Evolutionary conservation across 2,888 invertebrate genomes (phyloP).

Genomic region (Zelleria hepariella): DNA sequence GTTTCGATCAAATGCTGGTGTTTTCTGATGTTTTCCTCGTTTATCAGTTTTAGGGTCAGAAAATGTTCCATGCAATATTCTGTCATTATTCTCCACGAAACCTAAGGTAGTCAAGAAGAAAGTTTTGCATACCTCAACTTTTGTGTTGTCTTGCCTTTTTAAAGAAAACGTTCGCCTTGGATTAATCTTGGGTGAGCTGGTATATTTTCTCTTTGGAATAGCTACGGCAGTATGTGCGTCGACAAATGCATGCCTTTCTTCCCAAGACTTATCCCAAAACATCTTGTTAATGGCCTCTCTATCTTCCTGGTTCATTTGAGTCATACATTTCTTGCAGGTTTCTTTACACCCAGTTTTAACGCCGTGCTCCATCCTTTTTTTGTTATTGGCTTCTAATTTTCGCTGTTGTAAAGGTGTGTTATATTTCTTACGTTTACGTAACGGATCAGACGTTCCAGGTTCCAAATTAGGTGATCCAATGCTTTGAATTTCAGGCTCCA

Average conservation of each 20-base stretch:
- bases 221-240: slow-evolving; percentile 4
- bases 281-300: slow-evolving; percentile 6
- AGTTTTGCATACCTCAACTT: slow-evolving; percentile 8
- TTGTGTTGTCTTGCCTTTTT: slow-evolving; percentile 2
- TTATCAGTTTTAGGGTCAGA: slow-evolving; percentile 2
- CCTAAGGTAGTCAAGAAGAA: slow-evolving; percentile 10
- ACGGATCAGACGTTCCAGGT: too few species aligned
- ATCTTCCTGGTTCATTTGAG: slow-evolving; percentile 5
- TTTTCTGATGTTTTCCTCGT: slow-evolving; percentile 16
- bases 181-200: slow-evolving; percentile 8
- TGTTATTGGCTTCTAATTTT: too few species aligned
- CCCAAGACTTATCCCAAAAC: slow-evolving; percentile 7
- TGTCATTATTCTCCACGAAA: slow-evolving; percentile 13
- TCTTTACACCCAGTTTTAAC: slow-evolving; percentile 11
- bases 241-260: slow-evolving; percentile 6
- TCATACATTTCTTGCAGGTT: slow-evolving; percentile 10
- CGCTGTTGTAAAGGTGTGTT: too few species aligned
- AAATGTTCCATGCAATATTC: slow-evolving; percentile 8
- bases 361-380: too few species aligned
- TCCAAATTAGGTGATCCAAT: too few species aligned
- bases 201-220: slow-evolving; percentile 8
- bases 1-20: slow-evolving; percentile 13
- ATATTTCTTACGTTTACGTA: too few species aligned
- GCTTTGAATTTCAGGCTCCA: too few species aligned
- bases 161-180: slow-evolving; percentile 6